phyloP scores from a whole-genome alignment of 2,113 vertebrate species.

The Pogonocichla stellata region DNA sequence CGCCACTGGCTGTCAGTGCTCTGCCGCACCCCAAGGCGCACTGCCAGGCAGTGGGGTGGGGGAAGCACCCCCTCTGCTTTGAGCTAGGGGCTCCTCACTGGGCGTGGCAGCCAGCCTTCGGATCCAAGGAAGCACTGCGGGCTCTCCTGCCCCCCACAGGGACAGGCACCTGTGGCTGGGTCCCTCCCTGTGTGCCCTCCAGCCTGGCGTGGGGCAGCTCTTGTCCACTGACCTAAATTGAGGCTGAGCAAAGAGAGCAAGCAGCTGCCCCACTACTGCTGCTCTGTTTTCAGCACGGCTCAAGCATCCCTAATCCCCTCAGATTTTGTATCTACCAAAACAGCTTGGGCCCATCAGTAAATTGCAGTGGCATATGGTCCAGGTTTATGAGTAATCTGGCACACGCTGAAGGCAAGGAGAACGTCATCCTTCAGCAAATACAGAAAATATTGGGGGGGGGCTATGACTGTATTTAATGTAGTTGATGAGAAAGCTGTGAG shows the following conservation, averaged over 20 bases:
- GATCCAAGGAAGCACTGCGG: rapidly evolving
- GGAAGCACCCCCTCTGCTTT: background rate
- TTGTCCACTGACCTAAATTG: conserved; percentile 71
- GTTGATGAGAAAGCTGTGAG: conserved; percentile 38
- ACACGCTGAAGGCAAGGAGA: conserved; percentile 86
- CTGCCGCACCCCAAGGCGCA: rapidly evolving
- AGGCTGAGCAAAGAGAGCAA: conserved; percentile 57
- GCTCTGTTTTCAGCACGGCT: conserved; percentile 81
- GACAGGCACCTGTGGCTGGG: rapidly evolving
- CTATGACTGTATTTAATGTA: conserved; percentile 33
- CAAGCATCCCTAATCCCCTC: conserved; percentile 89
- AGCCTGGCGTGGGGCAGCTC: background rate
- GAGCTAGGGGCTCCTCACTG: background rate
- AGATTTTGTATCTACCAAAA: conserved; percentile 96
- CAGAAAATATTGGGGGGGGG: conserved; percentile 72
- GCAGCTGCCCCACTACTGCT: conserved; percentile 63
- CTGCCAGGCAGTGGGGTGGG: too few species aligned
- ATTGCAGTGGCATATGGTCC: conserved; percentile 97
- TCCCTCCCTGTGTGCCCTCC: rapidly evolving
- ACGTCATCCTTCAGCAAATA: conserved; percentile 87
- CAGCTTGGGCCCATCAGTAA: conserved; percentile 99
- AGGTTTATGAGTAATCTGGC: conserved; percentile 99
- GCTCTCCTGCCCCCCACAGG: rapidly evolving
- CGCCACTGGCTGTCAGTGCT: background rate
- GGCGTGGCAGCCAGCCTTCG: background rate